A percentile compares a stretch with the other conserved stretches of the same genome.
Evolutionary conservation across 2,888 invertebrate genomes (phyloP).

Genomic region (Bursaphelenchus okinawaensis): DNA sequence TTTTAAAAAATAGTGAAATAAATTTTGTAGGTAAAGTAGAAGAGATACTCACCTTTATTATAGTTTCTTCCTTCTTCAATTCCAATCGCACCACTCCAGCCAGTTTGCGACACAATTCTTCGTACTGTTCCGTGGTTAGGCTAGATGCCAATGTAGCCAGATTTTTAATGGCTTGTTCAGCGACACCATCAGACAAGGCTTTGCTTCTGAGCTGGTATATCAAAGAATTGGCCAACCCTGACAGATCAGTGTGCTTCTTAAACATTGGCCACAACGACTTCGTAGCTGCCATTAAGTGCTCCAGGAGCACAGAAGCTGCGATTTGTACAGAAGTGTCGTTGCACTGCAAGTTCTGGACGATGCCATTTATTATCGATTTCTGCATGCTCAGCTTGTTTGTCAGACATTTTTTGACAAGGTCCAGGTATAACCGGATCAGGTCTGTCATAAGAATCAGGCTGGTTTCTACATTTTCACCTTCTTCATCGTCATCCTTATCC

Average conservation of each 20-base stretch:
- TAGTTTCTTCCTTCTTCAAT: conserved; percentile 16
- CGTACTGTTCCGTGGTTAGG: conserved; percentile 9
- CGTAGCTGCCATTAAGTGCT: conserved; percentile 29
- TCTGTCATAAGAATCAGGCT: neutral
- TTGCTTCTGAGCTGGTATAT: conserved; percentile 31
- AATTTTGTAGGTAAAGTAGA: conserved; percentile 8
- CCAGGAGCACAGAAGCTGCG: conserved; percentile 34
- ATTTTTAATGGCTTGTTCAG: conserved; percentile 33
- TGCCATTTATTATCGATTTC: neutral
- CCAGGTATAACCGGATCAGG: conserved; percentile 3
- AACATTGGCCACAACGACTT: conserved; percentile 9
- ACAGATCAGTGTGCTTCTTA: neutral
- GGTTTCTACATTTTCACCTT: conserved; percentile 9
- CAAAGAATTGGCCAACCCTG: conserved; percentile 26
- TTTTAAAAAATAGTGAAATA: too few species aligned
- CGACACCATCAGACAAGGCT: conserved; percentile 22
- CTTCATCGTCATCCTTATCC: neutral
- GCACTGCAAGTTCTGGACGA: neutral
- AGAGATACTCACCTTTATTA: conserved; percentile 19
- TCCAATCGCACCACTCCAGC: conserved; percentile 37
- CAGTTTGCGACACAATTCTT: conserved; percentile 26
- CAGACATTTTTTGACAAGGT: neutral
- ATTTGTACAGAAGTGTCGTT: conserved; percentile 16
- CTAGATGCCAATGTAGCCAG: conserved; percentile 20
- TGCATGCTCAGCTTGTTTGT: neutral